Conservation (phyloP, 2,113 vertebrate species). For the Apteryx owenii region DNA sequence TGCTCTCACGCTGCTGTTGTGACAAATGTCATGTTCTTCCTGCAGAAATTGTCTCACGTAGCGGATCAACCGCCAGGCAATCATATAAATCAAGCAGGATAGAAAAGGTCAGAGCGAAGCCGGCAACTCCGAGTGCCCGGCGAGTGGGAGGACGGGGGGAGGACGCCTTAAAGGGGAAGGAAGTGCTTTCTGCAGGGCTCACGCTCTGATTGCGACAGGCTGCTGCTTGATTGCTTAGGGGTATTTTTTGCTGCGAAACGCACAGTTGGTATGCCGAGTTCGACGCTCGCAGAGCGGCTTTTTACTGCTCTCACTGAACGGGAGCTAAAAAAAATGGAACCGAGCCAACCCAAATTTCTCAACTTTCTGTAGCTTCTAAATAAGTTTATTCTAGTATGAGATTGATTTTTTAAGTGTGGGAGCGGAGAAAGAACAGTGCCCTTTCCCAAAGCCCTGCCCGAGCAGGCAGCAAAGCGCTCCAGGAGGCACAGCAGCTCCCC, state of each 20-base stretch:
- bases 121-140: neutral
- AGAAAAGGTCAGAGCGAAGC: neutral
- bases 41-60: accelerated
- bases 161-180: neutral
- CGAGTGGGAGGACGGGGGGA: neutral
- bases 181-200: neutral
- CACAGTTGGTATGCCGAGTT: neutral
- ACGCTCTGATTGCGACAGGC: accelerated
- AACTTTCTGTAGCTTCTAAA: neutral
- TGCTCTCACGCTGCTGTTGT: accelerated
- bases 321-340: accelerated
- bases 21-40: neutral
- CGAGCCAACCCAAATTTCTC: neutral
- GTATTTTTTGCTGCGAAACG: neutral
- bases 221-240: neutral
- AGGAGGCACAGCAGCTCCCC: too few relatives aligned
- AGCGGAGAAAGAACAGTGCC: neutral
- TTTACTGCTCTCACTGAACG: neutral
- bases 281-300: neutral
- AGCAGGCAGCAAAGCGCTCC: neutral
- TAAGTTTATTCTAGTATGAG: neutral
- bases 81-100: neutral
- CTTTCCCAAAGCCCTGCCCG: neutral
- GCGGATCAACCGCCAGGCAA: accelerated
- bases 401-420: neutral